Evolutionary conservation across 2,888 invertebrate genomes (phyloP).

Genomic region (Parnassius apollo): DNA sequence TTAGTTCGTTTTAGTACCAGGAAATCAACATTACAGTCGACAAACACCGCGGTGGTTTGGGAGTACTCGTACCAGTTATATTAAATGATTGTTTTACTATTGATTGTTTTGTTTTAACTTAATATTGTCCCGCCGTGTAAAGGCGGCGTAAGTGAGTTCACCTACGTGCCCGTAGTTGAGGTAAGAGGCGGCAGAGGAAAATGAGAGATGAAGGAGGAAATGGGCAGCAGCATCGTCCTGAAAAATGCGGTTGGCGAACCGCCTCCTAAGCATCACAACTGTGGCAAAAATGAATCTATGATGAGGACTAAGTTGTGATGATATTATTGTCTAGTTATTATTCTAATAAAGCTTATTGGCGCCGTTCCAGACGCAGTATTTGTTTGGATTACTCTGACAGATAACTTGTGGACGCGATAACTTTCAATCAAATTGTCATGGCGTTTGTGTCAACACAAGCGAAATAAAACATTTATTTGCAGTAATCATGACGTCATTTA

Average conservation of each 20-base stretch:
- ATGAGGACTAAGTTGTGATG: no score
- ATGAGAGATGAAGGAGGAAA: no score
- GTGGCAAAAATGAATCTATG: no score
- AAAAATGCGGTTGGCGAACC: no score
- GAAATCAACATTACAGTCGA: constrained; percentile 59
- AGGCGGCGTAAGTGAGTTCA: no score
- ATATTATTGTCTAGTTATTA: constrained; percentile 29
- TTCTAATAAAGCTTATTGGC: constrained; percentile 55
- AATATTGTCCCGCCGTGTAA: no score
- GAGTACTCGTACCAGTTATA: constrained; percentile 39
- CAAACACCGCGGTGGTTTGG: constrained; percentile 54
- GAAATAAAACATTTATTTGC: no score
- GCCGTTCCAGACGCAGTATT: constrained; percentile 50
- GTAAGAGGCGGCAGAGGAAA: no score
- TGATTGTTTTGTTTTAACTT: constrained; percentile 35
- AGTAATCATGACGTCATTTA: no score
- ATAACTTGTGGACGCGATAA: constrained; percentile 51
- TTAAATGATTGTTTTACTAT: constrained; percentile 52
- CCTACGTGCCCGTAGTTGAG: no score
- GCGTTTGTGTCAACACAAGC: constrained; percentile 15
- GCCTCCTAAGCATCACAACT: no score
- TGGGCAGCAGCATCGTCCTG: no score
- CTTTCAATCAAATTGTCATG: constrained; percentile 59
- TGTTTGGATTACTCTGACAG: constrained; percentile 58
- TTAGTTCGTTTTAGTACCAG: constrained; percentile 67